These are phyloP conservation scores for Crocidura indochinensis DNA, from an alignment of 2,797 vertebrate genomes.

Conservation along the genomic window DNA sequence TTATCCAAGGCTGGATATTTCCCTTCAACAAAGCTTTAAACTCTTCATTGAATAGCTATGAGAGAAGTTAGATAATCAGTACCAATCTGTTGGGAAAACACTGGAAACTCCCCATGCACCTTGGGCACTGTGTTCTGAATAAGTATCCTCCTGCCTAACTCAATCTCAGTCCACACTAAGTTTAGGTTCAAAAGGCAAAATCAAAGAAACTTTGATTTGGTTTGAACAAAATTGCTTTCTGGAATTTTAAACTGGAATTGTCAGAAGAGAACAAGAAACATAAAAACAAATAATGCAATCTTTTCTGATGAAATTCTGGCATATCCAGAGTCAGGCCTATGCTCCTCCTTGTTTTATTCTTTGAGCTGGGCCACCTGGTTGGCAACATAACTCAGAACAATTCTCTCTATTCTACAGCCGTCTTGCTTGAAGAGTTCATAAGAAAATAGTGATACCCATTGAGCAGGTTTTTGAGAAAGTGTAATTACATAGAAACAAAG, in stretches of 20 bases:
- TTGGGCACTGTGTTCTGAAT: conserved; percentile 42
- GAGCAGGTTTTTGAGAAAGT: conserved; percentile 76
- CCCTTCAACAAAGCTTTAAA: no score
- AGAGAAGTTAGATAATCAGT: background rate
- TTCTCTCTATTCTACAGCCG: conserved; percentile 59
- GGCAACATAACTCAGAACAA: conserved; percentile 71
- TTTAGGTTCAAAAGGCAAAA: background rate
- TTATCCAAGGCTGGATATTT: no score
- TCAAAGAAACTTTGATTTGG: background rate
- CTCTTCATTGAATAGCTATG: no score
- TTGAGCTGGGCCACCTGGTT: conserved; percentile 45
- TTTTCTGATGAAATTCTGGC: background rate
- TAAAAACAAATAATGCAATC: background rate
- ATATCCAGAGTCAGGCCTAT: background rate
- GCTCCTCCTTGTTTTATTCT: conserved; percentile 26
- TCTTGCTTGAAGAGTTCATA: conserved; percentile 80
- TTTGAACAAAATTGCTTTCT: background rate
- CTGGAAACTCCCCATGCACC: background rate
- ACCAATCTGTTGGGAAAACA: background rate
- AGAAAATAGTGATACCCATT: conserved; percentile 85
- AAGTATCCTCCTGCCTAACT: conserved; percentile 70
- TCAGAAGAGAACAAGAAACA: conserved; percentile 27
- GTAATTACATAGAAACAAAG: conserved; percentile 84
- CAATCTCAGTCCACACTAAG: background rate
- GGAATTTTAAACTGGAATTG: no score